Base-by-base conservation (phyloP, 2,888 invertebrate genomes). In the Morpho achilles region DNA sequence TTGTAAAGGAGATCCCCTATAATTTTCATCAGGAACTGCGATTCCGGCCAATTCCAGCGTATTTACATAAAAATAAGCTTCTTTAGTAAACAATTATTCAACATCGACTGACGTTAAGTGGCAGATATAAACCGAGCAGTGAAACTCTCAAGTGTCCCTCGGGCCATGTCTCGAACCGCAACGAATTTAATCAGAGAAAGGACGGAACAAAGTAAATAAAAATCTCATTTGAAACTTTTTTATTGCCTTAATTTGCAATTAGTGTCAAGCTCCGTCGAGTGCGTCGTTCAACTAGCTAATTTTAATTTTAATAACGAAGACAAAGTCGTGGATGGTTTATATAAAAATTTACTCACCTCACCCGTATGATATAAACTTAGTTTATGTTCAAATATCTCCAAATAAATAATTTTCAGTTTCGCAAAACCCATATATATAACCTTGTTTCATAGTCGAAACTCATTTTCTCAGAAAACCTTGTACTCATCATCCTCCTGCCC, bases 171-270 rank as follows among this genome's bases (percentile, higher is more conserved):
- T 46, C 43, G 57, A 50, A 56, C 53, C 57, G 47, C 53, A 49
- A 39, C 50, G 56, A 61, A 63, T 65, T 58, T 61, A 63, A 63
- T 61, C 59, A 53, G 47, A 53, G 40, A 48, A 60, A 61, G 59
- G 56, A 61, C 50, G 50, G 57, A 57, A 59, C 57, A 61, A 59
- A 63, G 57, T 53, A 55, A 60, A 62, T 59, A 61, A 61, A 65
- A 64, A 64, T 47, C 58, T 54, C 47, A 57, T 60, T 63, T 56
- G 53, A 52, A 63, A 65, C 59, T 60, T 63, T 50, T 61, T 65
- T 58, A 63, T 54, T 63, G 58, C 53, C 59, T 47, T 58, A 60
- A 65, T 61, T 61, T 53, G 61, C 61, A 63, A 63, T 65, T 61
- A 65, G 59, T 56, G 63, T 61, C 58, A 58, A 61, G 50, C 58